A percentile compares a stretch with the other conserved stretches of the same genome.
Evolutionary conservation across 1,140 invertebrate species (phyloP).

Genomic region (Lethocerus indicus): DNA sequence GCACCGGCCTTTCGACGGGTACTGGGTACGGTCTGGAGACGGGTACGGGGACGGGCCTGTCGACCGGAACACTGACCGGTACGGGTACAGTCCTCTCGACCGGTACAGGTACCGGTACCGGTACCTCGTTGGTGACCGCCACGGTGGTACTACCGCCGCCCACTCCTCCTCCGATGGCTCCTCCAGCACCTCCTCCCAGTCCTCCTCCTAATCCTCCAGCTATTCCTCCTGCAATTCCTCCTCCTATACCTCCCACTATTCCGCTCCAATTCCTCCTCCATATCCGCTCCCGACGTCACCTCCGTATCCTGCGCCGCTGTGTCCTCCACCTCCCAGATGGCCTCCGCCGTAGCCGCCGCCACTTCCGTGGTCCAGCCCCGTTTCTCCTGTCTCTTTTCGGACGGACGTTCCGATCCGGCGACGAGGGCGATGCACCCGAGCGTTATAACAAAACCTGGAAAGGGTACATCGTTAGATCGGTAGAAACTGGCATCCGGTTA

Average conservation of each 20-base stretch:
- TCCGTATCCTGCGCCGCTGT: neutral
- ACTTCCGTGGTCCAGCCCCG: too few relatives aligned
- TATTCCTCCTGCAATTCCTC: neutral
- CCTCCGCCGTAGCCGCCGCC: too few relatives aligned
- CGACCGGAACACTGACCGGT: conserved; percentile 6
- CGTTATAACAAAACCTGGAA: too few relatives aligned
- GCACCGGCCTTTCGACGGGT: conserved; percentile 5
- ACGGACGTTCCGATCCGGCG: too few relatives aligned
- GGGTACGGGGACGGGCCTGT: conserved; percentile 3
- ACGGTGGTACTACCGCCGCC: neutral
- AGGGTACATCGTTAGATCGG: too few relatives aligned
- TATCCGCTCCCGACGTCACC: neutral
- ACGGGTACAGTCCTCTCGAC: too few relatives aligned
- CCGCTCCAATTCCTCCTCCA: neutral
- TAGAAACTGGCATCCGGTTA: too few relatives aligned
- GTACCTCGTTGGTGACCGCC: neutral
- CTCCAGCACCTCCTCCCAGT: neutral
- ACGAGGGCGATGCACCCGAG: too few relatives aligned
- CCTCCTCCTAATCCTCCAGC: neutral
- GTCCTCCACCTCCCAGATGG: too few relatives aligned
- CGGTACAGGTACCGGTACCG: conserved; percentile 7
- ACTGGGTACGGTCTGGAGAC: conserved; percentile 11
- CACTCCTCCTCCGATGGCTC: conserved; percentile 3
- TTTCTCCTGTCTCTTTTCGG: too few relatives aligned
- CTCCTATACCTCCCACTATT: neutral